A percentile compares a stretch with the other conserved stretches of the same genome.
Conservation (phyloP, 2,797 vertebrate species). For the Rhabdophis nuchalis region DNA sequence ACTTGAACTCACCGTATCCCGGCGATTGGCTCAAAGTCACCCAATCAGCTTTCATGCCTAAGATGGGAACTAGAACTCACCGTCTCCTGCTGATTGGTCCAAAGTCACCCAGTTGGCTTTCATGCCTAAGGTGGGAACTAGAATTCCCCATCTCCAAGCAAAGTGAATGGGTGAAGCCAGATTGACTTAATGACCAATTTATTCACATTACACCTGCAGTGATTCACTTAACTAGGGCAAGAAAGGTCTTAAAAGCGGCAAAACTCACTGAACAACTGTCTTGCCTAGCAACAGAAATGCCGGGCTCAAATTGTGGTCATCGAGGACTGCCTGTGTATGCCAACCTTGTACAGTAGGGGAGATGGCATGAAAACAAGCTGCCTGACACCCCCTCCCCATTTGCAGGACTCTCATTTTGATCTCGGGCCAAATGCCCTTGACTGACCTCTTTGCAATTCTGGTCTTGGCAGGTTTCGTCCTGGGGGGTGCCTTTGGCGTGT, state of each 20-base stretch:
- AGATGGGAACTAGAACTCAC: too few species aligned
- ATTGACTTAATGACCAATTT: neutral
- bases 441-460: neutral
- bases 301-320: neutral
- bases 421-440: neutral
- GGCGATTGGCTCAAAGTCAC: too few species aligned
- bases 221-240: neutral
- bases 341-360: neutral
- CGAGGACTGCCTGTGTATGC: neutral
- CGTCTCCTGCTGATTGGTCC: too few species aligned
- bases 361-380: too few species aligned
- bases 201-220: neutral
- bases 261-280: neutral
- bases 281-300: neutral
- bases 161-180: neutral
- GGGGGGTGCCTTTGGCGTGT: constrained; percentile 94
- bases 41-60: too few species aligned
- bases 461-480: constrained; percentile 84
- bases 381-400: too few species aligned
- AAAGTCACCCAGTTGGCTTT: too few species aligned
- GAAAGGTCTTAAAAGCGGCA: neutral
- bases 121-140: rapidly evolving
- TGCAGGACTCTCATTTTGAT: neutral
- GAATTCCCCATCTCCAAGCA: neutral
- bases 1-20: too few species aligned